Conservation (phyloP, 1,140 invertebrate species). For the Drosophila kepulauana region DNA sequence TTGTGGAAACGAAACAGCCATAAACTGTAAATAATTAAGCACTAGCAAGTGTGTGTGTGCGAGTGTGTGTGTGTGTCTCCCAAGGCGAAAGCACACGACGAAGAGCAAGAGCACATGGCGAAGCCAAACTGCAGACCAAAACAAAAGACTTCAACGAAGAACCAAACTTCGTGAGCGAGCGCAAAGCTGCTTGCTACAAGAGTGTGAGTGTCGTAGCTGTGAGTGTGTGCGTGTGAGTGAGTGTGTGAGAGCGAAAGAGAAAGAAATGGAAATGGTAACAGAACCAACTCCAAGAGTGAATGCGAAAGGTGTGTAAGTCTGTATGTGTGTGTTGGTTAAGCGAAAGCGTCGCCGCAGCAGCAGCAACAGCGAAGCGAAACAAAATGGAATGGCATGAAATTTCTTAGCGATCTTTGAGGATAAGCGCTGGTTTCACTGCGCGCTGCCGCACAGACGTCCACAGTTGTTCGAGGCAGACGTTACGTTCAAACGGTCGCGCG, state of each 20-base stretch:
- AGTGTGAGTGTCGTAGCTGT: conserved; percentile 9
- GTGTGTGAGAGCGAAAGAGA: conserved; percentile 37
- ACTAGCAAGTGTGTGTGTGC: background rate
- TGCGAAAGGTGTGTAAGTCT: conserved; percentile 5
- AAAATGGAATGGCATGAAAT: conserved; percentile 83
- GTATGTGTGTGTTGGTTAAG: conserved; percentile 49
- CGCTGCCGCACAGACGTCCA: conserved; percentile 83
- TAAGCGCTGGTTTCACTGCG: conserved; percentile 80
- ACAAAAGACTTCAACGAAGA: conserved; percentile 83
- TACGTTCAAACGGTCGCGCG: conserved; percentile 77
- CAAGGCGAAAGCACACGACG: conserved; percentile 73
- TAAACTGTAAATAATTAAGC: conserved; percentile 74
- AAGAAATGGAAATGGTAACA: conserved; percentile 76
- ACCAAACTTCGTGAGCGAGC: conserved; percentile 66
- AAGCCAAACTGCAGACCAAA: conserved; percentile 70
- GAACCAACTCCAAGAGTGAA: conserved; percentile 25
- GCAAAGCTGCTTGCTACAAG: background rate
- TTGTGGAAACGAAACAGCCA: conserved; percentile 64
- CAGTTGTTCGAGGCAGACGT: conserved; percentile 79
- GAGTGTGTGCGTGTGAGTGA: background rate
- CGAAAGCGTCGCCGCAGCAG: conserved; percentile 67
- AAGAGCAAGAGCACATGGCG: conserved; percentile 62
- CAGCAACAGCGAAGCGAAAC: conserved; percentile 59
- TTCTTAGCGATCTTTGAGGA: conserved; percentile 82
- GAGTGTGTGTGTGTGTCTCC: conserved; percentile 40